Evolutionary conservation across 2,888 invertebrate genomes (phyloP), one percentile per base, ranked within the genome.

Genomic region (Zeuzera pyrina): DNA sequence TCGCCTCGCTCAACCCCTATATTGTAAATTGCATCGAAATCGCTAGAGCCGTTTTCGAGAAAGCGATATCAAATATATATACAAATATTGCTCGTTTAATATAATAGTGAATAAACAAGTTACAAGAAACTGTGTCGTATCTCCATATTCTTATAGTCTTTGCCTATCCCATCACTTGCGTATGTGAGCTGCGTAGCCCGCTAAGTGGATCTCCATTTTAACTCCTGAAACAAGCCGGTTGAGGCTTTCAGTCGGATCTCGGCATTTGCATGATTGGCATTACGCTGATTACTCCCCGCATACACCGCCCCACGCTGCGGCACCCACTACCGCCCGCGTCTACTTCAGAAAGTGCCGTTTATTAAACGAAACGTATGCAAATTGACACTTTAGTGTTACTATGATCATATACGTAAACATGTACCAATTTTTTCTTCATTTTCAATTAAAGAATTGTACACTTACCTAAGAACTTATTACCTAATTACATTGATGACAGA

Each of bases 121-220:
- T n/a, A n/a, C n/a, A n/a, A n/a, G n/a, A n/a, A n/a, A n/a, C n/a
- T n/a, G n/a, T n/a, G n/a, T n/a, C n/a, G n/a, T n/a, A n/a, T n/a
- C n/a, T 21, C n/a, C 21, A 21, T n/a, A 21, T 21, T n/a, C 21
- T 21, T 21, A 15, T 28, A 28, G 11, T 33, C 35, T 39, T 36
- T 34, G 36, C 33, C 8, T 14, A 13, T 31, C 47, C 55, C 72
- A 71, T 72, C 73, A 69, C 74, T 79, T 78, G 76, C 76, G 78
- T 79, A 79, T 79, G 79, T 77, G 76, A 71, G 79, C 47, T 68
- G 77, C 79, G 81, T 79, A 70, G 57, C 65, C 61, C 66, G 65
- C 72, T 81, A 81, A 83, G 78, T 83, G 81, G 79, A 79, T 83
- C 79, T 79, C 73, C 79, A 81, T 83, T 83, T 83, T 83, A 83